Evolutionary conservation across 2,888 invertebrate species (phyloP).

Genomic region (Coelopa pilipes): DNA sequence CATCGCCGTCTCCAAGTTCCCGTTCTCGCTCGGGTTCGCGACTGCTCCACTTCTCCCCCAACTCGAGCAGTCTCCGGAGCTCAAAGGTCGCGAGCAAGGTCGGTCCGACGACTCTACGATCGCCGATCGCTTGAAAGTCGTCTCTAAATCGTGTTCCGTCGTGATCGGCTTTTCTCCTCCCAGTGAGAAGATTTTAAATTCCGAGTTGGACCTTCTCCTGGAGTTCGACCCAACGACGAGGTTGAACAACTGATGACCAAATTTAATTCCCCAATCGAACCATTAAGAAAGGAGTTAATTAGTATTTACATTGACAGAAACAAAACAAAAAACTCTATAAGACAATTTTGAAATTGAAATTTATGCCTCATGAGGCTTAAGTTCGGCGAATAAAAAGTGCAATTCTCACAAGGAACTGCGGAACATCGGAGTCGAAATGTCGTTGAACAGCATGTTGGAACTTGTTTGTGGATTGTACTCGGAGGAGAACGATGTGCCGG

Average conservation of each 20-base stretch:
- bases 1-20: no score
- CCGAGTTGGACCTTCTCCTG: no score
- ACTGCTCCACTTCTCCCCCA: background rate
- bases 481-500: slow-evolving; percentile 70
- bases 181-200: no score
- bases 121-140: no score
- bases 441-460: slow-evolving; percentile 65
- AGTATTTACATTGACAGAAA: background rate
- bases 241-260: no score
- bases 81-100: background rate
- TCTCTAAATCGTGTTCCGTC: no score
- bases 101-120: no score
- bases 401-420: background rate
- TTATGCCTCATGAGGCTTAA: background rate
- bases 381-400: background rate
- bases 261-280: no score
- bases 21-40: no score
- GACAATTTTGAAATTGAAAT: background rate
- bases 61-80: background rate
- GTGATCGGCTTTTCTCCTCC: no score
- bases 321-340: background rate
- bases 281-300: no score
- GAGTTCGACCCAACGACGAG: no score
- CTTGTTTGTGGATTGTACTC: slow-evolving; percentile 73
- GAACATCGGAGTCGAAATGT: slow-evolving; percentile 48